A percentile compares a stretch with the other conserved stretches of the same genome.
Evolutionary conservation across 2,888 invertebrate species (phyloP).

Genomic region (Drosophila koepferae): DNA sequence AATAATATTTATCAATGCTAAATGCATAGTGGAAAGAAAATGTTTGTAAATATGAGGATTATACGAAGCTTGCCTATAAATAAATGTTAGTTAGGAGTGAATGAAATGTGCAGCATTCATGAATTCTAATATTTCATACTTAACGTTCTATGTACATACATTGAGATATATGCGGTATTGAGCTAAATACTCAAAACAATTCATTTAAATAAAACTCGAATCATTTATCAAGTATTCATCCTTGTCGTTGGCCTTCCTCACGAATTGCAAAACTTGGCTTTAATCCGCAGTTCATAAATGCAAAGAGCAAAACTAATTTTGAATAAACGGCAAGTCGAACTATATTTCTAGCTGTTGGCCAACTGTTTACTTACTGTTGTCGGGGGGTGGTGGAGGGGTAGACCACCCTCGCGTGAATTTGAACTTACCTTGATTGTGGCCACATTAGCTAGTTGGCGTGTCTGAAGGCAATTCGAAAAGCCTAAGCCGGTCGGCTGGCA

Average conservation of each 20-base stretch:
- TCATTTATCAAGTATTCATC: conserved; percentile 45
- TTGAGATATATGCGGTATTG: conserved; percentile 4
- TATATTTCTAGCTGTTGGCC: conserved; percentile 15
- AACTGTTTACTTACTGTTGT: conserved; percentile 13
- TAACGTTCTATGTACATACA: background rate
- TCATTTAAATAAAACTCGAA: conserved; percentile 29
- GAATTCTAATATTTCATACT: background rate
- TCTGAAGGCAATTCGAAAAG: conserved; percentile 64
- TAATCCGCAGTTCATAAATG: conserved; percentile 30
- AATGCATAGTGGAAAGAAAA: background rate
- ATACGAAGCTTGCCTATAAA: background rate
- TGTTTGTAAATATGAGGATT: background rate
- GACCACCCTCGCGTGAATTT: conserved; percentile 29
- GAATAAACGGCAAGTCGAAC: conserved; percentile 23
- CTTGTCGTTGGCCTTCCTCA: conserved; percentile 44
- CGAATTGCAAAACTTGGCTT: conserved; percentile 19
- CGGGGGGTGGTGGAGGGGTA: background rate
- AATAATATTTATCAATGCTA: conserved; percentile 4
- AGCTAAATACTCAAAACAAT: conserved; percentile 13
- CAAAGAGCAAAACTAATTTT: conserved; percentile 14
- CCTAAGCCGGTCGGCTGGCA: conserved; percentile 65
- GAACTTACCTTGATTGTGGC: conserved; percentile 30
- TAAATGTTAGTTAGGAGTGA: background rate
- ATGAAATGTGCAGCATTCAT: background rate
- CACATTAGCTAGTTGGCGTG: conserved; percentile 55